phyloP scores from a whole-genome alignment of 2,797 vertebrate species.

The Glossophaga mutica region DNA sequence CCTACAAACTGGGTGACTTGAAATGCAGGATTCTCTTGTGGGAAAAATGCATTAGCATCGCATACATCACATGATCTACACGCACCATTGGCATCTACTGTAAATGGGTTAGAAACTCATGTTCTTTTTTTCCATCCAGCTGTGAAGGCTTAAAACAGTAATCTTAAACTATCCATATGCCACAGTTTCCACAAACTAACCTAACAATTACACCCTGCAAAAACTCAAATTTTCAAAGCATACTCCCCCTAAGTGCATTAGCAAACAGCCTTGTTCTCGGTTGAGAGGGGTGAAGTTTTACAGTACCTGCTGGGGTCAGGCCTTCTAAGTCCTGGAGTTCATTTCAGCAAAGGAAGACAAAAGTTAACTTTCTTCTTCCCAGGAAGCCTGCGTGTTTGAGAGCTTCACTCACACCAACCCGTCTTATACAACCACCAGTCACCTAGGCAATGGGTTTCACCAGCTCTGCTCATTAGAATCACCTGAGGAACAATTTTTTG shows the following conservation, averaged over 20 bases:
- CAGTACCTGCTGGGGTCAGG: background rate
- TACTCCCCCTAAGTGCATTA: background rate
- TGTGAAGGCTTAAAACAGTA: background rate
- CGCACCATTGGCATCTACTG: too few relatives aligned
- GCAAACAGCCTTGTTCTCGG: background rate
- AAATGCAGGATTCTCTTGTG: constrained; percentile 35
- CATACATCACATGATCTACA: background rate
- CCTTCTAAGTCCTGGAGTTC: background rate
- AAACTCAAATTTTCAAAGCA: background rate
- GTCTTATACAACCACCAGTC: background rate
- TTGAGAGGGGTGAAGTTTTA: background rate
- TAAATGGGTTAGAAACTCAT: background rate
- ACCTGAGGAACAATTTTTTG: background rate
- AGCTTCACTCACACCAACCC: too few relatives aligned
- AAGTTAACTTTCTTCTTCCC: background rate
- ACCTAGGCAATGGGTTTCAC: background rate
- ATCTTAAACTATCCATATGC: background rate
- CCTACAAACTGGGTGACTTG: constrained; percentile 61
- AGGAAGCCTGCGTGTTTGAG: background rate
- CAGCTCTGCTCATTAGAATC: background rate
- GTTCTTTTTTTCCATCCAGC: background rate
- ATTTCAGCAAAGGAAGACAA: background rate
- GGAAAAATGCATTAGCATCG: constrained; percentile 16
- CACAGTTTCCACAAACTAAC: background rate
- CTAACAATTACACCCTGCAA: background rate